These are phyloP conservation scores for Synanthedon myopaeformis DNA, from an alignment of 2,888 invertebrate species.

Conservation along the genomic window DNA sequence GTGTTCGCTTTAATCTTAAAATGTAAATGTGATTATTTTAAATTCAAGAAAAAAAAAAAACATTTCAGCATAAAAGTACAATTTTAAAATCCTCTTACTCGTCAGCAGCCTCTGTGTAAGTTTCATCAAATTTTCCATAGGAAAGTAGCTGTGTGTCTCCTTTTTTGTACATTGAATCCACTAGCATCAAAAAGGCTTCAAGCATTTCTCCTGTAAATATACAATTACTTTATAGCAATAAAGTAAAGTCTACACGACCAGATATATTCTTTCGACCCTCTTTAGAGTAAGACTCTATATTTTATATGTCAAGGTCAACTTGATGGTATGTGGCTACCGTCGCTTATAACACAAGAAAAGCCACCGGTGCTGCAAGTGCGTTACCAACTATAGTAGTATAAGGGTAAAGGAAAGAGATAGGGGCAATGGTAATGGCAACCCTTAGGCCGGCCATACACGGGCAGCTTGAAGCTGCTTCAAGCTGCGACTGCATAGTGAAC, in stretches of 20 bases:
- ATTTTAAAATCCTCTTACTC: slow-evolving; percentile 24
- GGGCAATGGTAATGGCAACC: no score
- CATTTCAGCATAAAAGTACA: background rate
- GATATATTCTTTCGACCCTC: background rate
- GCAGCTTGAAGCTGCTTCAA: no score
- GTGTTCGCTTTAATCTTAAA: slow-evolving; percentile 33
- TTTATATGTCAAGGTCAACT: no score
- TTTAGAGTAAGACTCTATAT: background rate
- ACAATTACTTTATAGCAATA: no score
- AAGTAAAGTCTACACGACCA: no score
- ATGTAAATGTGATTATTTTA: background rate
- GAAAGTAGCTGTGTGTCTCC: slow-evolving; percentile 25
- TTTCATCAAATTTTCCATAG: slow-evolving; percentile 38
- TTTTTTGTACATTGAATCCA: slow-evolving; percentile 37
- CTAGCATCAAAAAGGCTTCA: slow-evolving; percentile 39
- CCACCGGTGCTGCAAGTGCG: no score
- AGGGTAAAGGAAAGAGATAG: no score
- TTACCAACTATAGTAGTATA: no score
- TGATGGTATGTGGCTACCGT: no score
- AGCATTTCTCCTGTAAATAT: slow-evolving; percentile 34
- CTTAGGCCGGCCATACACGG: no score
- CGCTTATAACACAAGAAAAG: no score
- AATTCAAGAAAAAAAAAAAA: background rate
- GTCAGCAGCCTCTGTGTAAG: slow-evolving; percentile 33
- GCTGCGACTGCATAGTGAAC: no score